Evolutionary conservation across 64 coral and sea anemone genomes (phyloP).

Genomic region (Acropora tenuis): DNA sequence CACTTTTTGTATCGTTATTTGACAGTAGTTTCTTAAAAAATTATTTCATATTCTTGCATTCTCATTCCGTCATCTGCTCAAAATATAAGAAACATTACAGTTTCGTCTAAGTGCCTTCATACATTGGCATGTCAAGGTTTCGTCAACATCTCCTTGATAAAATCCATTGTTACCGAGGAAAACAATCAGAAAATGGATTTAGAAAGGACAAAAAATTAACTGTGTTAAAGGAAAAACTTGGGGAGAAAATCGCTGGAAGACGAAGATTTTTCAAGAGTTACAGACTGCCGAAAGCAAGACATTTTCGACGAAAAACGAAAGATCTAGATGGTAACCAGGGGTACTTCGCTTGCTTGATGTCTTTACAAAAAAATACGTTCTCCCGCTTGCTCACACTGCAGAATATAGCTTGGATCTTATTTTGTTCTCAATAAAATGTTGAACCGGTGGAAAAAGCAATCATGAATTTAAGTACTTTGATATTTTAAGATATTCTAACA

Average conservation of each 20-base stretch:
- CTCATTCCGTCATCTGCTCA: too few relatives aligned
- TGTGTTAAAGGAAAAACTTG: neutral
- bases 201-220: neutral
- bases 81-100: neutral
- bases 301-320: neutral
- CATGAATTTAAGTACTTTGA: neutral
- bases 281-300: neutral
- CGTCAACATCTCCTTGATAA: neutral
- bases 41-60: too few relatives aligned
- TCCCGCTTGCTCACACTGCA: neutral
- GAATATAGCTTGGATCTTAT: neutral
- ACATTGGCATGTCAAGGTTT: neutral
- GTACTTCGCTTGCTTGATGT: too few relatives aligned
- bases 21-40: too few relatives aligned
- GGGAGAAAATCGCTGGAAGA: neutral
- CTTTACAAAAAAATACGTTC: neutral
- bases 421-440: slow-evolving; percentile 16
- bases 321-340: neutral
- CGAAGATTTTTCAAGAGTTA: neutral
- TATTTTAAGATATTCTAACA: neutral
- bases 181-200: neutral
- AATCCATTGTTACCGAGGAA: neutral
- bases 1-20: too few relatives aligned
- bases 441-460: neutral
- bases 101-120: neutral